phyloP scores from a whole-genome alignment of 2,888 invertebrate genomes.

The Clanis bilineata region DNA sequence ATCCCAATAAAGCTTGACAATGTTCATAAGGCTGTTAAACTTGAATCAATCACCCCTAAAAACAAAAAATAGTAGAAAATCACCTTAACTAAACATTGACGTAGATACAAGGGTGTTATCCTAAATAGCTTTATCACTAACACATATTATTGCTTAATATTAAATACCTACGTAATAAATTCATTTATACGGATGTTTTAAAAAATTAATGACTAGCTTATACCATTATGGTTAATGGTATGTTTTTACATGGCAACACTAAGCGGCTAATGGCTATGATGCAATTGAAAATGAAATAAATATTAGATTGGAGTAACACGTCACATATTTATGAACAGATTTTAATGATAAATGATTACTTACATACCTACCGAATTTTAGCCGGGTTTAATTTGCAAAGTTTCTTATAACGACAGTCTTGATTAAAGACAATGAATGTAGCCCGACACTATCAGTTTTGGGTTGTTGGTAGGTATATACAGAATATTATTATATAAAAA shows the following conservation, averaged over 20 bases:
- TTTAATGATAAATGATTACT: no score
- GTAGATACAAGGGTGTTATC: constrained; percentile 13
- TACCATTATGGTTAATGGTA: background rate
- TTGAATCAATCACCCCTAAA: background rate
- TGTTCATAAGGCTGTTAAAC: no score
- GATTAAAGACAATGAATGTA: no score
- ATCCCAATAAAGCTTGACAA: no score
- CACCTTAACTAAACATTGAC: constrained; percentile 4
- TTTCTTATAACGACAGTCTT: no score
- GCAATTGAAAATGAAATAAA: background rate
- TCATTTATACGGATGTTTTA: constrained; percentile 65
- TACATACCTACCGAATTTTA: no score
- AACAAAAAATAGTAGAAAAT: background rate
- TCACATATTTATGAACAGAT: background rate
- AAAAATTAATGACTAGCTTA: constrained; percentile 21
- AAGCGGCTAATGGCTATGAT: background rate
- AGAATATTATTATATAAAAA: no score
- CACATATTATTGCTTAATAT: constrained; percentile 69
- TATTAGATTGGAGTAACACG: background rate
- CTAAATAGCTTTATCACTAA: constrained; percentile 64
- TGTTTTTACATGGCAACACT: constrained; percentile 4
- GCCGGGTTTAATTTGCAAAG: no score
- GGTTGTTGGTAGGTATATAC: no score
- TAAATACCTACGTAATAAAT: constrained; percentile 63
- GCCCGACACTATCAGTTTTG: no score